A percentile compares a stretch with the other conserved stretches of the same genome.
Evolutionary conservation across 92 coral and sea anemone genomes (phyloP).

Genomic region (Porites cylindrica): DNA sequence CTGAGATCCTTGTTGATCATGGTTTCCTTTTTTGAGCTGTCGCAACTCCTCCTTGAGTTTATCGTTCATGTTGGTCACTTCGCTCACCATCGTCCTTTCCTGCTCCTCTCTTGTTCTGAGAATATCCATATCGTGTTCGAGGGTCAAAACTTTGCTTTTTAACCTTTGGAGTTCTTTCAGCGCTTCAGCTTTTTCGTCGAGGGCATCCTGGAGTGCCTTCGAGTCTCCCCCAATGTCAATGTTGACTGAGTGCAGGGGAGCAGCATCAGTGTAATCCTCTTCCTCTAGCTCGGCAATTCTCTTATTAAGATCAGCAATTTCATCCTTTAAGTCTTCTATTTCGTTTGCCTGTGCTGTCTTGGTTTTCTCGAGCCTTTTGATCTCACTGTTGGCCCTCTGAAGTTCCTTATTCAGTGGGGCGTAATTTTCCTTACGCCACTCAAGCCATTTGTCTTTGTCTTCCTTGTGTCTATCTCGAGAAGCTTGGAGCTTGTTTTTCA

Average conservation of each 20-base stretch:
- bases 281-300: slow-evolving; percentile 77
- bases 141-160: slow-evolving; percentile 73
- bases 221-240: slow-evolving; percentile 37
- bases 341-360: slow-evolving; percentile 58
- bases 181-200: slow-evolving; percentile 66
- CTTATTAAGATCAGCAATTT: slow-evolving; percentile 69
- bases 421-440: slow-evolving; percentile 79
- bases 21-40: slow-evolving; percentile 73
- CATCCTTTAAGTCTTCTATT: slow-evolving; percentile 74
- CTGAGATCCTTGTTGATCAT: slow-evolving; percentile 73
- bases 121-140: slow-evolving; percentile 82
- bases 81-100: slow-evolving; percentile 65
- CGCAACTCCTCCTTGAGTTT: slow-evolving; percentile 77
- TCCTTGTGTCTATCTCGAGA: slow-evolving; percentile 82
- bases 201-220: slow-evolving; percentile 72
- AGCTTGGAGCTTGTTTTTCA: slow-evolving; percentile 74
- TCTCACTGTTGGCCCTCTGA: slow-evolving; percentile 60
- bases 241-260: slow-evolving; percentile 9
- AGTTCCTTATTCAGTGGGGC: slow-evolving; percentile 83
- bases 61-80: slow-evolving; percentile 84
- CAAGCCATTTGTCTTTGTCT: slow-evolving; percentile 80
- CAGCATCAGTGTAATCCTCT: slow-evolving; percentile 60
- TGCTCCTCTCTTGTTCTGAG: slow-evolving; percentile 71
- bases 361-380: slow-evolving; percentile 66
- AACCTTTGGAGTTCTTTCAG: slow-evolving; percentile 74